Base-by-base conservation (phyloP, 2,113 vertebrate genomes). In the Anser brachyrhynchus region DNA sequence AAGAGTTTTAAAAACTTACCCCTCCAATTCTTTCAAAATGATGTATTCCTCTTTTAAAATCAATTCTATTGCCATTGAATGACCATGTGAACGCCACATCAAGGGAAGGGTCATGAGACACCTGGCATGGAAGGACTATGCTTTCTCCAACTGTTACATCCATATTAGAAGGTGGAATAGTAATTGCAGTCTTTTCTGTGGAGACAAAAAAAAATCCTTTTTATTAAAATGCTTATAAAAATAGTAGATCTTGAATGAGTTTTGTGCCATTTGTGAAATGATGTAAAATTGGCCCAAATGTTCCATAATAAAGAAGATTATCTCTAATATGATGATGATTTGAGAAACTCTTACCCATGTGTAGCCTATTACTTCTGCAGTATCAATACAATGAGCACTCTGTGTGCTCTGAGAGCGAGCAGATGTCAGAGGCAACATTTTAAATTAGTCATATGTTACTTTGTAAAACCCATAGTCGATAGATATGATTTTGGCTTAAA, bases 61-160 rank as follows among this genome's bases (percentile, higher is more conserved):
- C 98, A 17, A 99, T 98, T n/a, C 96, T 69, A 64, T 98, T 97
- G 46, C 98, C 98, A 6, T 98, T 99, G 97, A 99, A 98, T 22
- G 98, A 98, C 99, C 99, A 99, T 2, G 98, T 98, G 95, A 99
- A 99, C 2, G 37, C 9, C 51, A 98, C 98, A 10, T 94, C 97
- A 71, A 99, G 31, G 3, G 98, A 98, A 8, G 98, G 98, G 93
- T 99, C 99, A 2, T 98, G 98, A 77, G 98, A 98, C 65, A 98
- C 98, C 93, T 99, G 98, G 75, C 99, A 99, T 0, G 99, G 98
- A 46, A 99, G 89, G 70, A 99, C 98, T 3, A 99, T 97, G 87
- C 99, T 99, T 97, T 99, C 98, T 5, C 99, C 99, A 67, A 98
- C 98, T 0, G 98, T 98, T 43, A 98, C 98, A n/a, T 99, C 99